Evolutionary conservation across 2,797 vertebrate genomes (phyloP).

Genomic region (Diglossa cyanea): DNA sequence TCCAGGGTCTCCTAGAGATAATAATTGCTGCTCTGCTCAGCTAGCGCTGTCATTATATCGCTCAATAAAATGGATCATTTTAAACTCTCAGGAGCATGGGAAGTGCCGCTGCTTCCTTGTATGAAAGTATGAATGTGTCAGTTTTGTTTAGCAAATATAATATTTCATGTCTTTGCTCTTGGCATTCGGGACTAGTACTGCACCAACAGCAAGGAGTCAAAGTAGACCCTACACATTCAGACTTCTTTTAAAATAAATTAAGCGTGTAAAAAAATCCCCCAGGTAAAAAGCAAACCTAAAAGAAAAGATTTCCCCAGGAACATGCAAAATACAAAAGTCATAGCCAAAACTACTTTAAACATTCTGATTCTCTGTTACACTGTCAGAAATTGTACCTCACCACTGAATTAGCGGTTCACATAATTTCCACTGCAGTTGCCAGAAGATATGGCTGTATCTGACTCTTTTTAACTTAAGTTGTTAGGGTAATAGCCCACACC

Average conservation of each 20-base stretch:
- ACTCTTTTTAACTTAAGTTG: not conserved
- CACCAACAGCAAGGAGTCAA: conserved; percentile 39
- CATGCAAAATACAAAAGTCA: not conserved
- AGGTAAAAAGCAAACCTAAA: conserved; percentile 7
- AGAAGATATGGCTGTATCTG: not conserved
- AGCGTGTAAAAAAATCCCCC: not conserved
- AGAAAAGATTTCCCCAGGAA: conserved; percentile 21
- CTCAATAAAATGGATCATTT: conserved; percentile 80
- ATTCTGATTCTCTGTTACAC: not conserved
- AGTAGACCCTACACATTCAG: not conserved
- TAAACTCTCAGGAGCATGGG: conserved; percentile 67
- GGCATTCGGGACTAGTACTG: conserved; percentile 28
- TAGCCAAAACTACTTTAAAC: not conserved
- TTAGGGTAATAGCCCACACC: not conserved
- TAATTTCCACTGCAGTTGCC: not conserved
- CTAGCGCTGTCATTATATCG: conserved; percentile 67
- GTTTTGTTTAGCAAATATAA: conserved; percentile 77
- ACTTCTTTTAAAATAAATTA: conserved; percentile 18
- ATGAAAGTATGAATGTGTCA: conserved; percentile 70
- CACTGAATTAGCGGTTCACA: not conserved
- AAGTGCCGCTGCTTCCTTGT: conserved; percentile 61
- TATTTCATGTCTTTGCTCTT: conserved; percentile 66
- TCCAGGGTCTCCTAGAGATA: conserved; percentile 73
- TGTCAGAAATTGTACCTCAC: not conserved
- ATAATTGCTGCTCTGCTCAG: conserved; percentile 76